phyloP scores from a whole-genome alignment of 2,113 vertebrate genomes.

The Hassar affinis region DNA sequence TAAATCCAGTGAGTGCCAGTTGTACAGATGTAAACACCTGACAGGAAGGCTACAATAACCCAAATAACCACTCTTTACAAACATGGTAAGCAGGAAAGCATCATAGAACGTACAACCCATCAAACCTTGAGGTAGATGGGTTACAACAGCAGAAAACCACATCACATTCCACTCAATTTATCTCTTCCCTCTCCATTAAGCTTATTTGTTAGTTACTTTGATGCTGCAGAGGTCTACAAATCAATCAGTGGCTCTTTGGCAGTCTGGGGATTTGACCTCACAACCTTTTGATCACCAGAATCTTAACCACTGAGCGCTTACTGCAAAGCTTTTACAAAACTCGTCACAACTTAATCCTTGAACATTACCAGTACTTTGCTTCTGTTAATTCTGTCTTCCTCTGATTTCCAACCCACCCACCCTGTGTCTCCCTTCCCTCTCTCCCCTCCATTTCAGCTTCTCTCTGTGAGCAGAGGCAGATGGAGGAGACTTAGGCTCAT shows the following conservation, averaged over 20 bases:
- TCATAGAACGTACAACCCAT: not conserved
- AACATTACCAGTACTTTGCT: not conserved
- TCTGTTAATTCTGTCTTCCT: not conserved
- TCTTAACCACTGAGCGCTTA: not conserved
- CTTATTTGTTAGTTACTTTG: not conserved
- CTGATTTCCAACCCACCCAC: not conserved
- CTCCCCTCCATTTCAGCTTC: not conserved
- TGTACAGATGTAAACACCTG: not conserved
- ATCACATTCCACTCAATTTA: not conserved
- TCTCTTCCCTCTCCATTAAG: not conserved
- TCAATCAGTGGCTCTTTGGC: not conserved
- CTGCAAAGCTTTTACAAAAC: not conserved
- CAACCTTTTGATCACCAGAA: not conserved
- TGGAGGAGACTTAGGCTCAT: constrained; percentile 61
- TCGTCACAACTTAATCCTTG: not conserved
- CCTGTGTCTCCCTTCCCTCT: constrained; percentile 17
- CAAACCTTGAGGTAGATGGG: not conserved
- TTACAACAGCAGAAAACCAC: not conserved
- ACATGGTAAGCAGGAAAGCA: not conserved
- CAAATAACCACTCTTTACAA: no score
- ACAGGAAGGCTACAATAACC: not conserved
- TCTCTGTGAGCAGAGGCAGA: constrained; percentile 53
- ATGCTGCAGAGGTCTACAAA: not conserved
- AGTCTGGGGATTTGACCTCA: not conserved
- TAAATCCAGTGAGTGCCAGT: not conserved